phyloP scores from a whole-genome alignment of 2,113 vertebrate genomes.

The Harpagus bidentatus region DNA sequence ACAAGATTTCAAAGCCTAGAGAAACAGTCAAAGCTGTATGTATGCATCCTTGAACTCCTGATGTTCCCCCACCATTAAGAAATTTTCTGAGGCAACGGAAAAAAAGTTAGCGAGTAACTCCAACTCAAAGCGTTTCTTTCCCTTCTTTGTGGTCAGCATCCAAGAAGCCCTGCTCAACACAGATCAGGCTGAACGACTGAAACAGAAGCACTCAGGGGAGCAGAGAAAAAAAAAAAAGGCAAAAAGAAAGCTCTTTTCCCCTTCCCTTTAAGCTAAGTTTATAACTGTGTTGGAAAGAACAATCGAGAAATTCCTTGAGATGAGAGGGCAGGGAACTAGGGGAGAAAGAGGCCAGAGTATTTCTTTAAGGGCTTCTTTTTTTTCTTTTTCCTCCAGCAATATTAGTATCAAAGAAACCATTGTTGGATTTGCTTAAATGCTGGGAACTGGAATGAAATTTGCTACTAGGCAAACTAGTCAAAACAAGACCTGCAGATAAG shows the following conservation, averaged over 20 bases:
- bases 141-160: conserved; percentile 15
- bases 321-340: neutral
- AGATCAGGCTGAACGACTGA: conserved; percentile 17
- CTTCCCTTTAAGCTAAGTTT: conserved; percentile 43
- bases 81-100: neutral
- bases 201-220: conserved; percentile 32
- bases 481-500: neutral
- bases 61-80: neutral
- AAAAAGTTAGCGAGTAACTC: neutral
- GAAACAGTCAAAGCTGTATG: neutral
- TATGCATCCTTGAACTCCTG: neutral
- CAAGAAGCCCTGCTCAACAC: neutral
- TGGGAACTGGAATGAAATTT: neutral
- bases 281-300: conserved; percentile 6
- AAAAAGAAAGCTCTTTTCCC: neutral
- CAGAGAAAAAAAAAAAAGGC: neutral
- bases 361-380: neutral
- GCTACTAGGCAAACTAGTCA: neutral
- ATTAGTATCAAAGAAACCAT: neutral
- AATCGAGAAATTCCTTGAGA: conserved; percentile 30
- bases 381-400: neutral
- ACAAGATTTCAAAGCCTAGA: neutral
- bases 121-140: neutral
- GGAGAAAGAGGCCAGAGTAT: neutral
- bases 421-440: neutral